Percentiles rank a stretch among this genome's conserved stretches.
phyloP scores from a whole-genome alignment of 2,797 vertebrate species.

The Hypotaenidia okinawae region DNA sequence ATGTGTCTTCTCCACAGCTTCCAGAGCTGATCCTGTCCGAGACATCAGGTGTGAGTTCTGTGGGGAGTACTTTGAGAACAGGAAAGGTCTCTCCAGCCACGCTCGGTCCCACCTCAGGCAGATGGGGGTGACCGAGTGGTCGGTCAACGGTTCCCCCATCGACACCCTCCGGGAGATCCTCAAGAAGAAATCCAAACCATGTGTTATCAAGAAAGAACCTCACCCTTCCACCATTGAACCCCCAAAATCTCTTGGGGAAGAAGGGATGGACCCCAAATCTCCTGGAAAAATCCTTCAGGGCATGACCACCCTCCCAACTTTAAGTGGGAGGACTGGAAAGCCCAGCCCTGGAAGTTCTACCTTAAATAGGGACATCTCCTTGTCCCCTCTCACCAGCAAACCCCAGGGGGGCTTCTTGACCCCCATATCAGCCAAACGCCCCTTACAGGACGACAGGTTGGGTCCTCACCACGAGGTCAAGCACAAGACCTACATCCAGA shows the following conservation, averaged over 20 bases:
- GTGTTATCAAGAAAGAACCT: slow-evolving; percentile 86
- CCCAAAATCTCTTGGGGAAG: slow-evolving; percentile 75
- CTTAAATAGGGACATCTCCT: slow-evolving; percentile 73
- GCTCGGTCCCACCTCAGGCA: no score
- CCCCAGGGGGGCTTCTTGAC: slow-evolving; percentile 69
- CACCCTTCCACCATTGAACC: slow-evolving; percentile 66
- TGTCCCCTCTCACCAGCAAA: slow-evolving; percentile 76
- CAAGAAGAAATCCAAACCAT: slow-evolving; percentile 81
- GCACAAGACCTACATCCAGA: slow-evolving; percentile 83
- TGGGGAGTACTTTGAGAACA: not conserved
- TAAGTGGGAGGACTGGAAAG: slow-evolving; percentile 69
- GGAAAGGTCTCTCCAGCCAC: no score
- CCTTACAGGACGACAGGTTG: slow-evolving; percentile 78
- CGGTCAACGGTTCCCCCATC: slow-evolving; percentile 86
- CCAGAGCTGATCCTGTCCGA: slow-evolving; percentile 85
- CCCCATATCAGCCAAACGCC: slow-evolving; percentile 78
- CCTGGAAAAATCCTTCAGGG: slow-evolving; percentile 68
- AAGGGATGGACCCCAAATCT: slow-evolving; percentile 69
- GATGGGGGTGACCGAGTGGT: slow-evolving; percentile 85
- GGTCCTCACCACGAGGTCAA: slow-evolving; percentile 66
- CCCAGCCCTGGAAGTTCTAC: slow-evolving; percentile 59
- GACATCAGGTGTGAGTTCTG: slow-evolving; percentile 81
- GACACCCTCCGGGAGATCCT: slow-evolving; percentile 92
- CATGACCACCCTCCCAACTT: slow-evolving; percentile 52
- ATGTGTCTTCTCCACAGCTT: slow-evolving; percentile 70